These are phyloP conservation scores for Etheostoma nigrum DNA, from an alignment of 2,797 vertebrate species.

Conservation along the genomic window DNA sequence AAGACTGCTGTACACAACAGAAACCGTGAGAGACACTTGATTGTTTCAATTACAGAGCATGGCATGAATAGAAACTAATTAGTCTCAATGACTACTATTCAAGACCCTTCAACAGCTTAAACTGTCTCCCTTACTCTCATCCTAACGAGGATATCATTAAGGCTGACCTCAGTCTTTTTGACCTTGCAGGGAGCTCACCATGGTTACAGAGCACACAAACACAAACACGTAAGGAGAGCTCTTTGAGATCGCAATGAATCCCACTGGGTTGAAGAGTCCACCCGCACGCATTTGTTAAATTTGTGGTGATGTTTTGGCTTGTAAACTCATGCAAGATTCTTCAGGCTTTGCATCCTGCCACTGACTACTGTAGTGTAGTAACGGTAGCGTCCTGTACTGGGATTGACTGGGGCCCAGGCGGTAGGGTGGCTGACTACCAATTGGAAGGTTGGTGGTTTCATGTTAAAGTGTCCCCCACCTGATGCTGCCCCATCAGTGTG, in stretches of 20 bases:
- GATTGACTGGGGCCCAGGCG: too few relatives aligned
- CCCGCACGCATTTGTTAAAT: slow-evolving; percentile 1
- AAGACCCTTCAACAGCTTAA: slow-evolving; percentile 32
- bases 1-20: slow-evolving; percentile 15
- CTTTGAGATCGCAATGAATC: neutral
- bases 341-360: neutral
- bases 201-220: slow-evolving; percentile 26
- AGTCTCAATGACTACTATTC: slow-evolving; percentile 49
- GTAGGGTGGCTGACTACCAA: too few relatives aligned
- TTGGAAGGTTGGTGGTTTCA: too few relatives aligned
- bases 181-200: slow-evolving; percentile 35
- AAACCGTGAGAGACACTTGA: slow-evolving; percentile 36
- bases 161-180: slow-evolving; percentile 46
- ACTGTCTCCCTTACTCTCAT: slow-evolving; percentile 30
- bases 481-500: too few relatives aligned
- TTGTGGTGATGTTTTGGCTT: neutral
- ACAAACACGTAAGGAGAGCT: slow-evolving; percentile 20
- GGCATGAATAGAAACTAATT: slow-evolving; percentile 56
- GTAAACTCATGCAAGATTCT: neutral
- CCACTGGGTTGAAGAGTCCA: slow-evolving; percentile 23
- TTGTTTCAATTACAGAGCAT: slow-evolving; percentile 14
- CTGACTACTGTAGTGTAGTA: neutral
- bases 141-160: slow-evolving; percentile 51
- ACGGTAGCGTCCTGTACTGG: too few relatives aligned
- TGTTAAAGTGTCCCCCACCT: too few relatives aligned